Percentiles rank a stretch among this genome's conserved stretches.
These are phyloP conservation scores for Oeneis ivallda DNA, from an alignment of 2,888 invertebrate genomes.

Conservation along the genomic window DNA sequence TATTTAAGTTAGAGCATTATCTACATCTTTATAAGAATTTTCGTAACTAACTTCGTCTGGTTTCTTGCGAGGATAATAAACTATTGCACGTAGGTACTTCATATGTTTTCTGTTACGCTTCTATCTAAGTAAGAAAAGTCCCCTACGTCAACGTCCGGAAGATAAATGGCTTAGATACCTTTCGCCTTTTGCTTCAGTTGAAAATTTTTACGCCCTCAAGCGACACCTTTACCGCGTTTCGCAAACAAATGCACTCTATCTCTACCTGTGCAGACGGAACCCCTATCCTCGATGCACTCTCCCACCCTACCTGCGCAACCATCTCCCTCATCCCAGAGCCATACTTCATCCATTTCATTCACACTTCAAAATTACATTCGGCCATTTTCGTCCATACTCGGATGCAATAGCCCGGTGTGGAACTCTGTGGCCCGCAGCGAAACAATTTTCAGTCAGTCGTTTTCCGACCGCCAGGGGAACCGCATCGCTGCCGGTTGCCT, in stretches of 20 bases:
- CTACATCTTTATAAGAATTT: too few relatives aligned
- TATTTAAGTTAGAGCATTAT: too few relatives aligned
- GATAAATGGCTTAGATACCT: constrained; percentile 11
- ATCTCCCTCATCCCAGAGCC: constrained; percentile 56
- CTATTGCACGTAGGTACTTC: not conserved
- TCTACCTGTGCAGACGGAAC: constrained; percentile 69
- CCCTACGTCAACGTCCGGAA: constrained; percentile 12
- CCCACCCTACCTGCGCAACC: constrained; percentile 67
- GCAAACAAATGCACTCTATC: constrained; percentile 69
- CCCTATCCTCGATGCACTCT: constrained; percentile 63
- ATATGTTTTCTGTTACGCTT: constrained; percentile 6
- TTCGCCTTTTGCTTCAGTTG: constrained; percentile 19
- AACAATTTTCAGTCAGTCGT: constrained; percentile 77
- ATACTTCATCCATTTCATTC: constrained; percentile 61
- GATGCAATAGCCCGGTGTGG: constrained; percentile 81
- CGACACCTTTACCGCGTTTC: constrained; percentile 40
- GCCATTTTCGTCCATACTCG: constrained; percentile 75
- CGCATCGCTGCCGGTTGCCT: constrained; percentile 58
- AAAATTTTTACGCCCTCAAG: constrained; percentile 17
- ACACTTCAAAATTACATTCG: constrained; percentile 74
- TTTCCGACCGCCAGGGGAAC: constrained; percentile 66
- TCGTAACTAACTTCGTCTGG: not conserved
- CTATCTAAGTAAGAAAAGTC: constrained; percentile 16
- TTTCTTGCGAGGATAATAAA: not conserved
- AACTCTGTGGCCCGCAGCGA: constrained; percentile 78